Base-by-base conservation (phyloP, 2,797 vertebrate species). In the Gymnopithys bicolor region DNA sequence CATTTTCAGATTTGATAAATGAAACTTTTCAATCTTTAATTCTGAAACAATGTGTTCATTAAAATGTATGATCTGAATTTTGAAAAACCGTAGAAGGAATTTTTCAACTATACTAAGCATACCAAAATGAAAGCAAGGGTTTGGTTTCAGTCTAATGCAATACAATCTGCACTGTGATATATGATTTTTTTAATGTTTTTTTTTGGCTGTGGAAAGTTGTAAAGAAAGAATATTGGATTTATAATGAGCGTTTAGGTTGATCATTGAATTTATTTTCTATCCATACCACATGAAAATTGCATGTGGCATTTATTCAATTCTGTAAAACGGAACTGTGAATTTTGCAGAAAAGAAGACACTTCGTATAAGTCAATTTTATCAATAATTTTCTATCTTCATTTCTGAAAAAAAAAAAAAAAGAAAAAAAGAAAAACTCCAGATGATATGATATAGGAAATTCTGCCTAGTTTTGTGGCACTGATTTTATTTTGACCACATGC, bases 1-100 rank as follows among this genome's bases (percentile, higher is more conserved):
- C 49, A 81, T 86, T 88, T 93, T 91, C 48, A 71, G 73, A 88
- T 84, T 86, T 86, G 45, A 70, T 71, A 83, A 75, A 86, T 91
- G 53, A 75, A 93, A 71, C 43, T 88, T 95, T 80, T 81, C 83
- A 90, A 53, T 46, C 52, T 81, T 83, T 77, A 83, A 53, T 88
- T 95, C 77, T 75, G 39, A 84, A 90, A 63, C 43, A 51, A 19
- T 51, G 48, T 73, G 19, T 51, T 94, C 39, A 93, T 83, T 93
- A 87, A 89, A 64, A 79, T 62, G 48, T 32, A 74, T 46, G 5
- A 81, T 81, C 48, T 86, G 69, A 64, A 60, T 90, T 84, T 78
- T 24, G 25, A 62, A 86, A 81, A 91, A 39, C 19, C 3, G 2
- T 22, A 53, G 66, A 70, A 79, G 9, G 9, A 0, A 5, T 5